These are phyloP conservation scores for Metopia argyrocephala DNA, from an alignment of 2,888 invertebrate genomes.

Conservation along the genomic window DNA sequence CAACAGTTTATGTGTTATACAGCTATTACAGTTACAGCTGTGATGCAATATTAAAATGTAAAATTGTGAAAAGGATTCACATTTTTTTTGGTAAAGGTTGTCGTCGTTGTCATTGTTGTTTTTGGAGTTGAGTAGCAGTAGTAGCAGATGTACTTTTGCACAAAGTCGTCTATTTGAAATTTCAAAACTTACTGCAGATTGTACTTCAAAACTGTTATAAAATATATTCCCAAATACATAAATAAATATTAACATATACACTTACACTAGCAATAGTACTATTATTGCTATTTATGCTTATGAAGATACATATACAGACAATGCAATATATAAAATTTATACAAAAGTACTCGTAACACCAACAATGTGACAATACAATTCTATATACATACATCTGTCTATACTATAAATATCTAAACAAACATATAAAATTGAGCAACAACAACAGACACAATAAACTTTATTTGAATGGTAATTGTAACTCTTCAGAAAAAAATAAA, in stretches of 20 bases:
- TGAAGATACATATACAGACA: no score
- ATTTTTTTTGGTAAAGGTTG: neutral
- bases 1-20: neutral
- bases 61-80: constrained; percentile 43
- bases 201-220: constrained; percentile 31
- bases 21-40: constrained; percentile 25
- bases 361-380: constrained; percentile 16
- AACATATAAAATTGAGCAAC: neutral
- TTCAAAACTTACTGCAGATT: constrained; percentile 46
- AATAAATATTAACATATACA: neutral
- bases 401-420: neutral
- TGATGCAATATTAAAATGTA: constrained; percentile 27
- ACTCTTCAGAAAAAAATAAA: constrained; percentile 7
- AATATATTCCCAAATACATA: constrained; percentile 21
- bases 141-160: constrained; percentile 50
- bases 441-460: constrained; percentile 21
- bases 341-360: no score
- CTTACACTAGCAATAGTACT: neutral
- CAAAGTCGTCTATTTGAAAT: constrained; percentile 53
- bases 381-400: neutral
- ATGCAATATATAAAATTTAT: no score
- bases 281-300: no score
- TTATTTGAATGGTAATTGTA: constrained; percentile 38
- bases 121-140: neutral
- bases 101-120: neutral